phyloP scores from a whole-genome alignment of 2,888 invertebrate species.

The Limnephilus auricula region DNA sequence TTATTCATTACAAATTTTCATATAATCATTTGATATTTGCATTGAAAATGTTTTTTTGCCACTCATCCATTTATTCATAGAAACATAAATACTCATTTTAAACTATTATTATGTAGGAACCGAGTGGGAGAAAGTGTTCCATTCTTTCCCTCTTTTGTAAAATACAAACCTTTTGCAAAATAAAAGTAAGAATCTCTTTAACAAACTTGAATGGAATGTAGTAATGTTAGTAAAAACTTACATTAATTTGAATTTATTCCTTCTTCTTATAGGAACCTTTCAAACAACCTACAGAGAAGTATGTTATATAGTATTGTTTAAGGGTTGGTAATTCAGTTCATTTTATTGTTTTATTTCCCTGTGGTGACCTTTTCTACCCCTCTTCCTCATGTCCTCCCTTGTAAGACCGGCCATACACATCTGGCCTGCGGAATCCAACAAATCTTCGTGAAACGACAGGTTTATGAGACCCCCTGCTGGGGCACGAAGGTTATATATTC shows the following conservation, averaged over 20 bases:
- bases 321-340: background rate
- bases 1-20: background rate
- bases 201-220: background rate
- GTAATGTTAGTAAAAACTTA: background rate
- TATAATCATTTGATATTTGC: background rate
- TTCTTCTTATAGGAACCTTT: background rate
- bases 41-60: background rate
- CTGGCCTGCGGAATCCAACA: background rate
- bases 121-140: background rate
- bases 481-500: background rate
- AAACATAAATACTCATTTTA: background rate
- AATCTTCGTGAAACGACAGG: background rate
- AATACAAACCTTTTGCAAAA: too few relatives aligned
- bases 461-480: slow-evolving; percentile 7
- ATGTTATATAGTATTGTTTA: background rate
- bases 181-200: too few relatives aligned
- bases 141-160: background rate
- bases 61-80: background rate
- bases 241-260: background rate
- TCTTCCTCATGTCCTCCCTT: background rate
- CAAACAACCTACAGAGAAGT: background rate
- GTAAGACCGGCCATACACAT: slow-evolving; percentile 6
- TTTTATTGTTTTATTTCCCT: slow-evolving; percentile 19
- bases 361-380: background rate
- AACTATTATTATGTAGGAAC: background rate